phyloP scores from a whole-genome alignment of 2,888 invertebrate genomes.

The Caenorhabditis sp. region DNA sequence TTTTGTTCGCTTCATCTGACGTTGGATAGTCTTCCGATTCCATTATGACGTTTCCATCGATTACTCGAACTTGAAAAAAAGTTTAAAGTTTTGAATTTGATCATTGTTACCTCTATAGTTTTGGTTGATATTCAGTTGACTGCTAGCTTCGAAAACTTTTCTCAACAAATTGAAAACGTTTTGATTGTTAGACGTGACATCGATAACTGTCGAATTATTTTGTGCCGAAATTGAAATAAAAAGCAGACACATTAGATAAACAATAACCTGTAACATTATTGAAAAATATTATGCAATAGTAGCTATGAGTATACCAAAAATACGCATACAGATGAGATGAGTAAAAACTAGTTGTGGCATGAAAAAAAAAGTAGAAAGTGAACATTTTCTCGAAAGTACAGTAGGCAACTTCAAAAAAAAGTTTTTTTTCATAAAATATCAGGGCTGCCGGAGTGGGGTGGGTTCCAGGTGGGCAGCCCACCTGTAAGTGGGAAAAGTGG shows the following conservation, averaged over 20 bases:
- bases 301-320: too few species aligned
- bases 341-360: too few species aligned
- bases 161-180: slow-evolving; percentile 16
- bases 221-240: not conserved
- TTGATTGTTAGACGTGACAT: slow-evolving; percentile 8
- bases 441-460: too few species aligned
- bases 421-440: too few species aligned
- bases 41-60: slow-evolving; percentile 31
- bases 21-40: slow-evolving; percentile 34
- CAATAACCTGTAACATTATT: not conserved
- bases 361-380: too few species aligned
- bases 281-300: too few species aligned
- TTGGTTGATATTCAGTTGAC: slow-evolving; percentile 30
- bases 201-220: slow-evolving; percentile 6
- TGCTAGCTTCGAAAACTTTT: slow-evolving; percentile 18
- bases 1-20: not conserved
- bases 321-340: too few species aligned
- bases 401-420: too few species aligned
- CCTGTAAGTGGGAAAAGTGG: too few species aligned
- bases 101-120: slow-evolving; percentile 19
- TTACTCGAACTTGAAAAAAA: slow-evolving; percentile 18
- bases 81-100: not conserved
- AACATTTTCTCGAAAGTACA: too few species aligned
- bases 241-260: not conserved
- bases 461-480: too few species aligned